These are phyloP conservation scores for Ptychoptera albimana DNA, from an alignment of 2,888 invertebrate genomes.

Conservation along the genomic window DNA sequence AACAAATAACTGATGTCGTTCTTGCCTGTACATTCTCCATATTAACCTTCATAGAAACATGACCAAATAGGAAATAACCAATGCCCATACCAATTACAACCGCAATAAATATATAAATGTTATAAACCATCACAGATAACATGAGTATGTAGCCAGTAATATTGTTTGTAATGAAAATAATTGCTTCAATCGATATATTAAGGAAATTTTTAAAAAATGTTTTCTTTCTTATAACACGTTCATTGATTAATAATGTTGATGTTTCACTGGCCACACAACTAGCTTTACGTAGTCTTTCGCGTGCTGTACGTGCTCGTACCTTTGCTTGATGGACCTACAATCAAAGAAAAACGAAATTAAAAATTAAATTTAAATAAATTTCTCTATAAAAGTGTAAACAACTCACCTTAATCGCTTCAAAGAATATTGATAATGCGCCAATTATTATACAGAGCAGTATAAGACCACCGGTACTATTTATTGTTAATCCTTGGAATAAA, in stretches of 20 bases:
- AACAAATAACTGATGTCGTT: slow-evolving; percentile 28
- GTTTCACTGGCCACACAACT: slow-evolving; percentile 14
- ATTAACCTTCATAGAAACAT: slow-evolving; percentile 34
- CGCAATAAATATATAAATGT: slow-evolving; percentile 47
- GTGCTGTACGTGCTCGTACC: slow-evolving; percentile 14
- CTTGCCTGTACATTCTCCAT: slow-evolving; percentile 33
- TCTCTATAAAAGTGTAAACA: no score
- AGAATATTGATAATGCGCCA: slow-evolving; percentile 40
- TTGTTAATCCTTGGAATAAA: slow-evolving; percentile 43
- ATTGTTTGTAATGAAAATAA: slow-evolving; percentile 28
- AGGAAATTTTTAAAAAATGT: slow-evolving; percentile 1
- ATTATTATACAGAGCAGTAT: slow-evolving; percentile 42
- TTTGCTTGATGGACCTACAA: slow-evolving; percentile 15
- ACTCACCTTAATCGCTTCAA: slow-evolving; percentile 41
- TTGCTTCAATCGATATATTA: slow-evolving; percentile 11
- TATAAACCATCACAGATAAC: slow-evolving; percentile 59
- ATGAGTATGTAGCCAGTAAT: slow-evolving; percentile 51
- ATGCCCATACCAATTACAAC: slow-evolving; percentile 44
- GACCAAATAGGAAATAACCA: slow-evolving; percentile 41
- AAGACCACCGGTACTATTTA: slow-evolving; percentile 36
- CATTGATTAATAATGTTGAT: slow-evolving; percentile 12
- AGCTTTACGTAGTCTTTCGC: slow-evolving; percentile 12
- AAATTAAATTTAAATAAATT: background rate
- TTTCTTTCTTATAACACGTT: background rate
- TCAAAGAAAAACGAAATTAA: background rate